Conservation (phyloP, 2,797 vertebrate genomes). For the Champsocephalus esox region DNA sequence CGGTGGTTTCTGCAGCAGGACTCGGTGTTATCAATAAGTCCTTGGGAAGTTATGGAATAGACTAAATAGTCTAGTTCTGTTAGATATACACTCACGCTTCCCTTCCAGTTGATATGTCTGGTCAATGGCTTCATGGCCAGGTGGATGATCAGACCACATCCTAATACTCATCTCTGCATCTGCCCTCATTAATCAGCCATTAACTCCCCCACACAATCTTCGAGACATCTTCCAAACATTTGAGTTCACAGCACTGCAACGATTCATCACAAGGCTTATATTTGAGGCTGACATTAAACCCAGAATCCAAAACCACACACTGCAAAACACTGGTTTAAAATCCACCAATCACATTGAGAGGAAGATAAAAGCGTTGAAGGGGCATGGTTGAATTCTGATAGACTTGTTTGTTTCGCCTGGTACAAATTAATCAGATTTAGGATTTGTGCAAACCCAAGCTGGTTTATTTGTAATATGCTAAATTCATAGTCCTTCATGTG, state of each 20-base stretch:
- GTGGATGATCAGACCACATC: slow-evolving; percentile 37
- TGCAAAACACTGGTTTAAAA: slow-evolving; percentile 15
- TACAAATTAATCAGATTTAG: slow-evolving; percentile 47
- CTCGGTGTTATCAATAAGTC: slow-evolving; percentile 60
- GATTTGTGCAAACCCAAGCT: slow-evolving; percentile 33
- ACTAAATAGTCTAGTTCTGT: slow-evolving; percentile 74
- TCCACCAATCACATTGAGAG: slow-evolving; percentile 20
- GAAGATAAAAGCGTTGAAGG: slow-evolving; percentile 32
- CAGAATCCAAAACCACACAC: slow-evolving; percentile 27
- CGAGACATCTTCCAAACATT: background rate
- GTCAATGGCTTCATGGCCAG: slow-evolving; percentile 45
- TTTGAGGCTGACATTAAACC: slow-evolving; percentile 18
- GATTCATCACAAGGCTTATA: background rate
- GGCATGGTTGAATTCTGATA: background rate
- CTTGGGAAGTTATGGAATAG: slow-evolving; percentile 67
- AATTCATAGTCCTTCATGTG: slow-evolving; percentile 37
- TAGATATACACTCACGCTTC: slow-evolving; percentile 48
- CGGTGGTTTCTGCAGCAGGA: slow-evolving; percentile 46
- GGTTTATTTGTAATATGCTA: slow-evolving; percentile 56
- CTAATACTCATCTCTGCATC: slow-evolving; percentile 27
- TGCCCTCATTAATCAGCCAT: slow-evolving; percentile 2
- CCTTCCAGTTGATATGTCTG: slow-evolving; percentile 62
- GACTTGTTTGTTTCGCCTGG: slow-evolving; percentile 39
- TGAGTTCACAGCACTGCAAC: slow-evolving; percentile 2
- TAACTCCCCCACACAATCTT: background rate